Conservation (phyloP, 2,797 vertebrate species). For the Stomatorhinus walkeri region DNA sequence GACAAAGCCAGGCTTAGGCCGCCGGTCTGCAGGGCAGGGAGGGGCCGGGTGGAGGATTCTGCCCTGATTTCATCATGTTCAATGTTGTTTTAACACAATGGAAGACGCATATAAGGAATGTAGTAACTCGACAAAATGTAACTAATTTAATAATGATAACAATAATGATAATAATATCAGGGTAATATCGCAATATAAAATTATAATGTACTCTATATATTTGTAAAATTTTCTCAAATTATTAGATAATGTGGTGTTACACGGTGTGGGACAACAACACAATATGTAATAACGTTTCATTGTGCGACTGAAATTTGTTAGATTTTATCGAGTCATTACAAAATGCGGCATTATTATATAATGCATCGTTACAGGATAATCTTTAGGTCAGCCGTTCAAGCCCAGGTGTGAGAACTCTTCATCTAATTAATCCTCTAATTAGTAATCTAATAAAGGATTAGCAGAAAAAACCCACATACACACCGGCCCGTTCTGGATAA, state of each 20-base stretch:
- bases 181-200: neutral
- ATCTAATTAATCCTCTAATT: neutral
- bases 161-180: neutral
- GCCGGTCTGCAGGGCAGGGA: neutral
- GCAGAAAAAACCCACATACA: neutral
- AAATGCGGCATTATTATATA: neutral
- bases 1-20: neutral
- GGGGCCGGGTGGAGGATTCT: neutral
- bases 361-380: neutral
- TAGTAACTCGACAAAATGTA: neutral
- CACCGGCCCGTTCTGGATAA: neutral
- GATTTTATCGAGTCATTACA: neutral
- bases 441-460: neutral
- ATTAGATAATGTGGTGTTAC: neutral
- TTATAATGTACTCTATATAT: neutral
- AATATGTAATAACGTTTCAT: neutral
- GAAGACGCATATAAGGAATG: neutral
- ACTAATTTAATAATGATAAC: neutral
- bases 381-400: neutral
- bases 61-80: neutral
- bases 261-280: neutral
- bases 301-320: neutral
- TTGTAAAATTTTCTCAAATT: neutral
- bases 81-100: neutral
- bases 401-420: neutral